These are phyloP conservation scores for Xiphophorus birchmanni DNA, from an alignment of 2,797 vertebrate species.

Conservation along the genomic window DNA sequence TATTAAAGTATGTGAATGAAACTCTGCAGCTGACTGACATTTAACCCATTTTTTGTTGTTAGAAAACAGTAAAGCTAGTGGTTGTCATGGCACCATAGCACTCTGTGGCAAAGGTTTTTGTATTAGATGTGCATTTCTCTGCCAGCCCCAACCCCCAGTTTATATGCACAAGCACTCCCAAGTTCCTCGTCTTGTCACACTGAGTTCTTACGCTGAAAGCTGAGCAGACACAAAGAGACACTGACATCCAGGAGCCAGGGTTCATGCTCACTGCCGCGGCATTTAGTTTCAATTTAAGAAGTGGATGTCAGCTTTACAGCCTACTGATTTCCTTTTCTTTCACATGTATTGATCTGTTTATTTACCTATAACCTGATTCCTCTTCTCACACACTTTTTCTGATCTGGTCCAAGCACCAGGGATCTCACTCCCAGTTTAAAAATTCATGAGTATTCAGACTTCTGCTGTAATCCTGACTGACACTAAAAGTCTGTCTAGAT, in stretches of 20 bases:
- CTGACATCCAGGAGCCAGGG: constrained; percentile 16
- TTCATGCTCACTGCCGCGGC: background rate
- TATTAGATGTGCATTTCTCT: constrained; percentile 17
- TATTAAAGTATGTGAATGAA: background rate
- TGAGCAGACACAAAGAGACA: constrained; percentile 29
- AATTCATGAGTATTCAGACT: constrained; percentile 80
- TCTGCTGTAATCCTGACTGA: constrained; percentile 84
- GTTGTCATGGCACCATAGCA: constrained; percentile 28
- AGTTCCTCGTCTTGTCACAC: constrained; percentile 40
- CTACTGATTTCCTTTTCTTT: constrained; percentile 27
- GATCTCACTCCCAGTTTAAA: constrained; percentile 77
- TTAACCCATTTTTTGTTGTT: constrained; percentile 5
- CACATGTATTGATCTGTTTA: constrained; percentile 65
- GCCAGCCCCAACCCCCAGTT: constrained; percentile 18
- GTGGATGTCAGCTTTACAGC: constrained; percentile 17
- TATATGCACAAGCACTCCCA: constrained; percentile 30
- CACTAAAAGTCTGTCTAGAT: constrained; percentile 88
- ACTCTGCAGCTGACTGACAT: background rate
- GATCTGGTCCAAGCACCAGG: constrained; percentile 45
- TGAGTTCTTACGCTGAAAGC: constrained; percentile 27
- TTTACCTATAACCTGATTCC: constrained; percentile 57
- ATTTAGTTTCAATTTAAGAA: background rate
- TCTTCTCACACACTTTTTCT: constrained; percentile 27
- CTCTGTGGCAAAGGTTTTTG: constrained; percentile 13
- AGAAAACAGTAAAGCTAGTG: background rate